Conservation (phyloP, 1,140 invertebrate species). For the Rhyacophila brunnea region DNA sequence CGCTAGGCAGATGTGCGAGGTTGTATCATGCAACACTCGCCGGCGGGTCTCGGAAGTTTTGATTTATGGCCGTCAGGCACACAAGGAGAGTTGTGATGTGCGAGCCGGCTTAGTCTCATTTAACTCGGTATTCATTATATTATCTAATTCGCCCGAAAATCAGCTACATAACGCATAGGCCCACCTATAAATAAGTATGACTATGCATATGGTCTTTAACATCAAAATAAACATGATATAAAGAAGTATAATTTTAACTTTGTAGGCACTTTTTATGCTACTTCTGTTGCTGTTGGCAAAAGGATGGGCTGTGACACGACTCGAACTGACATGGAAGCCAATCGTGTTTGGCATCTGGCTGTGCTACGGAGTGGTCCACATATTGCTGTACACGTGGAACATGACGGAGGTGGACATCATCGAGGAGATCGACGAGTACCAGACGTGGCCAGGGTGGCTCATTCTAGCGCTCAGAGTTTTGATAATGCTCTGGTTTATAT, state of each 20-base stretch:
- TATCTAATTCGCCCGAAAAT: constrained; percentile 15
- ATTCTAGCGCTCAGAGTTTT: constrained; percentile 82
- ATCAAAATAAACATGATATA: too few relatives aligned
- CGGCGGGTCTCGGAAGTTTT: too few relatives aligned
- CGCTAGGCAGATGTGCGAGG: too few relatives aligned
- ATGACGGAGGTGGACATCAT: constrained; percentile 93
- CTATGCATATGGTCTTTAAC: too few relatives aligned
- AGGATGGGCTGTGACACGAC: constrained; percentile 93
- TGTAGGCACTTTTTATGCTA: constrained; percentile 90
- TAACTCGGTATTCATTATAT: too few relatives aligned
- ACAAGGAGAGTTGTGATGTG: too few relatives aligned
- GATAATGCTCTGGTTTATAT: constrained; percentile 94
- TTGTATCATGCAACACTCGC: too few relatives aligned
- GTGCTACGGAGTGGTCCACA: constrained; percentile 86
- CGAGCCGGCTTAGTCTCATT: too few relatives aligned
- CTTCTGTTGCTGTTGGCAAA: constrained; percentile 90
- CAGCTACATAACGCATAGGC: too few relatives aligned
- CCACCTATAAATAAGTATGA: too few relatives aligned
- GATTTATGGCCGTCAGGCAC: too few relatives aligned
- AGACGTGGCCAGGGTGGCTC: constrained; percentile 94
- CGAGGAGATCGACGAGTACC: constrained; percentile 94
- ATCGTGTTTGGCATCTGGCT: constrained; percentile 90
- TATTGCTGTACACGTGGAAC: constrained; percentile 94
- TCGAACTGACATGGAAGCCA: constrained; percentile 82
- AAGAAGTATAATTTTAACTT: too few relatives aligned